Evolutionary conservation across 2,113 vertebrate genomes (phyloP).

Genomic region (Pangasianodon hypophthalmus): DNA sequence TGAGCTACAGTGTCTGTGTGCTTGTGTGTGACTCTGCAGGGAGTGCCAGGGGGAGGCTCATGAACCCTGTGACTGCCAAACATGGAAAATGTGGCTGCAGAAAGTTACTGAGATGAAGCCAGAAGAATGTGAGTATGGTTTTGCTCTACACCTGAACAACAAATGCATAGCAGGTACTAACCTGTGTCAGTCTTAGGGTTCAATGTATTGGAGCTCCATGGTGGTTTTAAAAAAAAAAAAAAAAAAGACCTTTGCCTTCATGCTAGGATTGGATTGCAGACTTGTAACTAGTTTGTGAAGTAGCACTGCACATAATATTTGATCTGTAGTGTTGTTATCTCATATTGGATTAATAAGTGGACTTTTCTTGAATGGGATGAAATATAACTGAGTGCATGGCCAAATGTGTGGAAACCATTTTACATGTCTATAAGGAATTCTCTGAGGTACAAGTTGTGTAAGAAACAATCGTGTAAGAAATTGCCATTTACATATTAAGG

Average conservation of each 20-base stretch:
- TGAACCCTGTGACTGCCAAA: constrained; percentile 96
- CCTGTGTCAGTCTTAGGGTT: not conserved
- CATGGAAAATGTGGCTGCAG: constrained; percentile 95
- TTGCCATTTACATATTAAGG: not conserved
- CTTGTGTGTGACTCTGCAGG: constrained; percentile 68
- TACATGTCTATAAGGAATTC: not conserved
- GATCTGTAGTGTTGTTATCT: not conserved
- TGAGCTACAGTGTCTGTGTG: not conserved
- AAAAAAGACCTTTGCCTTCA: not conserved
- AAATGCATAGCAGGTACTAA: not conserved
- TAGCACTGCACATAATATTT: not conserved
- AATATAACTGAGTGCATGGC: not conserved
- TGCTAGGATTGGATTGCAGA: not conserved
- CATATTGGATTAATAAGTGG: not conserved
- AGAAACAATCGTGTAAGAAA: not conserved
- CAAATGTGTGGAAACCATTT: not conserved
- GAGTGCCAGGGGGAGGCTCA: constrained; percentile 96
- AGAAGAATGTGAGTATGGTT: constrained; percentile 84
- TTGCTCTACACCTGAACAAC: not conserved
- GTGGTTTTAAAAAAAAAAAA: not conserved
- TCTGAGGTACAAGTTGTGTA: not conserved
- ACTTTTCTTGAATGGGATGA: not conserved
- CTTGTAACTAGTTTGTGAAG: not conserved
- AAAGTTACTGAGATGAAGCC: constrained; percentile 96
- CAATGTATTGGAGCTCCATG: not conserved